Evolutionary conservation across 2,113 vertebrate genomes (phyloP).

Genomic region (Alectura lathami): DNA sequence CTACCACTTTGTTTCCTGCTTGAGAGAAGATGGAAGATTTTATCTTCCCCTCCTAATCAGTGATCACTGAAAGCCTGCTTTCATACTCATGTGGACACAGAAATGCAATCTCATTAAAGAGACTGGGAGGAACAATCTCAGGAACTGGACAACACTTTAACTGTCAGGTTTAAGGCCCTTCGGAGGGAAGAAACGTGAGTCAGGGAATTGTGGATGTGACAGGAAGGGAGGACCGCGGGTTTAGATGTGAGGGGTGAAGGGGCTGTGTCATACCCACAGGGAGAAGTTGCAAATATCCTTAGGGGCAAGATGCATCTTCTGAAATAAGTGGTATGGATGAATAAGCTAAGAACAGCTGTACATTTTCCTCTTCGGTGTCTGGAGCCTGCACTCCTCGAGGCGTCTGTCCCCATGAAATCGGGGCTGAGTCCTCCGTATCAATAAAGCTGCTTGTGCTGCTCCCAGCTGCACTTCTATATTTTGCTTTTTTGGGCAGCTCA

Average conservation of each 20-base stretch:
- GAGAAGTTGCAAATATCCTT: neutral
- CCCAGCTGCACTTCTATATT: neutral
- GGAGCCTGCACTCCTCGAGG: neutral
- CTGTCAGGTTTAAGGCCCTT: neutral
- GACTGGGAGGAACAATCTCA: neutral
- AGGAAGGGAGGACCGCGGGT: neutral
- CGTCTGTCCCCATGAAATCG: too few species aligned
- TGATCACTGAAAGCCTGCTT: neutral
- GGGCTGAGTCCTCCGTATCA: neutral
- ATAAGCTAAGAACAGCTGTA: neutral
- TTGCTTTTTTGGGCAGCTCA: neutral
- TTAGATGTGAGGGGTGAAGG: neutral
- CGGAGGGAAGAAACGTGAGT: fast-evolving
- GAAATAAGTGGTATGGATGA: neutral
- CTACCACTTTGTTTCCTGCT: neutral
- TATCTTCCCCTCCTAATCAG: neutral
- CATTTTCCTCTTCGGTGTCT: neutral
- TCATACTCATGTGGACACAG: neutral
- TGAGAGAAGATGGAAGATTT: neutral
- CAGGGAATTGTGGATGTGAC: neutral
- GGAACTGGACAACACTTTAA: neutral
- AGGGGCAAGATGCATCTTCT: neutral
- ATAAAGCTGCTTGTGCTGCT: neutral
- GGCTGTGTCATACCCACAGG: neutral
- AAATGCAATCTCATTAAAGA: neutral